A percentile compares a stretch with the other conserved stretches of the same genome.
phyloP scores from a whole-genome alignment of 2,888 invertebrate genomes.

The Octodonta nipae region DNA sequence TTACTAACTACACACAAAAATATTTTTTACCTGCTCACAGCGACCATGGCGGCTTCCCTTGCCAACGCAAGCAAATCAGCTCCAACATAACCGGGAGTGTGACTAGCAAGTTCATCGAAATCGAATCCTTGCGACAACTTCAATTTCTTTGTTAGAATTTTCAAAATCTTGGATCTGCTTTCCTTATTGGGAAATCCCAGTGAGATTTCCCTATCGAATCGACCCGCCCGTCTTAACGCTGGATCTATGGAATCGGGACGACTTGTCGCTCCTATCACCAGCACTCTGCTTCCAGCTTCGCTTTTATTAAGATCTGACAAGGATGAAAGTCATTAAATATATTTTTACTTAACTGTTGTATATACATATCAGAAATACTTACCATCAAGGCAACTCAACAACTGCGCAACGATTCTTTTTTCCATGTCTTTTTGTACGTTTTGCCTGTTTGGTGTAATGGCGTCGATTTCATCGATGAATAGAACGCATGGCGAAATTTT shows the following conservation, averaged over 20 bases:
- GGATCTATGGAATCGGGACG: slow-evolving; percentile 86
- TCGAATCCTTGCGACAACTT: slow-evolving; percentile 57
- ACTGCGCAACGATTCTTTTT: slow-evolving; percentile 82
- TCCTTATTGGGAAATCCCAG: slow-evolving; percentile 84
- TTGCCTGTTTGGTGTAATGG: slow-evolving; percentile 82
- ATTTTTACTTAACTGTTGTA: too few relatives aligned
- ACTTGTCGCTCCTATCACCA: slow-evolving; percentile 93
- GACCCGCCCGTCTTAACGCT: slow-evolving; percentile 76
- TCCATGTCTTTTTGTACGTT: slow-evolving; percentile 93
- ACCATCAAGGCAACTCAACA: slow-evolving; percentile 81
- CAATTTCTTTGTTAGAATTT: slow-evolving; percentile 56
- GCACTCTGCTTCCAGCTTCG: slow-evolving; percentile 46
- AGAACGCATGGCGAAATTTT: slow-evolving; percentile 66
- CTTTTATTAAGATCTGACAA: slow-evolving; percentile 37
- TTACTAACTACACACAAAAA: too few relatives aligned
- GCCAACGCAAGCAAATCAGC: slow-evolving; percentile 80
- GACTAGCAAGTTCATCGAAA: slow-evolving; percentile 58
- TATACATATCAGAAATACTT: too few relatives aligned
- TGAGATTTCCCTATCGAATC: slow-evolving; percentile 87
- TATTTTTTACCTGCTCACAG: slow-evolving; percentile 42
- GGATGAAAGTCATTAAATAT: slow-evolving; percentile 4
- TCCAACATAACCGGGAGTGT: slow-evolving; percentile 92
- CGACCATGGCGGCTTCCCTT: slow-evolving; percentile 76
- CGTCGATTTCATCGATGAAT: slow-evolving; percentile 94
- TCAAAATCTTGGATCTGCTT: slow-evolving; percentile 67